phyloP scores from a whole-genome alignment of 1,140 invertebrate species.

The Amphibalanus amphitrite region DNA sequence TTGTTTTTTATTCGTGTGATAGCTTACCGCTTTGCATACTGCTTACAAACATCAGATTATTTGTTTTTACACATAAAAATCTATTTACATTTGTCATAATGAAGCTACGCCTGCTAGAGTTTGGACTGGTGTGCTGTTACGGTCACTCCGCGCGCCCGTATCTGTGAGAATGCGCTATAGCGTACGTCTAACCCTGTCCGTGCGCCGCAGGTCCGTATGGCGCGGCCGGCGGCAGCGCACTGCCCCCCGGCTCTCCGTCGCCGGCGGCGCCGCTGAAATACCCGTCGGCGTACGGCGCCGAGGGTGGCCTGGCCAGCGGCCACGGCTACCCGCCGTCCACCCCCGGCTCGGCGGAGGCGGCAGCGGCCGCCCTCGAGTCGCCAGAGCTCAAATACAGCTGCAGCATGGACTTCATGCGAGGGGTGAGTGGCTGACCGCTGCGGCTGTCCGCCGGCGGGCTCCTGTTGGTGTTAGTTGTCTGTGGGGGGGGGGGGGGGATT shows the following conservation, averaged over 20 bases:
- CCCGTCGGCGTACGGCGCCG: slow-evolving; percentile 35
- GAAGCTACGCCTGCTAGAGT: no score
- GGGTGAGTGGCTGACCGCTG: slow-evolving; percentile 28
- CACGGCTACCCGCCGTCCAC: slow-evolving; percentile 21
- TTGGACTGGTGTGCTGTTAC: no score
- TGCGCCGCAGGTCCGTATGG: background rate
- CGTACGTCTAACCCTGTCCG: slow-evolving; percentile 18
- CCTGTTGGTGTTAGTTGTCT: no score
- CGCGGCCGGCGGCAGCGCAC: background rate
- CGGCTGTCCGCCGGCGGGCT: no score
- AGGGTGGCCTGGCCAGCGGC: slow-evolving; percentile 21
- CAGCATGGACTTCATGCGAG: slow-evolving; percentile 46
- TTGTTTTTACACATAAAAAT: no score
- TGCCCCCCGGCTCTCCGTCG: slow-evolving; percentile 20
- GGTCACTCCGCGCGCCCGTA: no score
- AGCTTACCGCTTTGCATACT: no score
- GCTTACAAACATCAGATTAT: no score
- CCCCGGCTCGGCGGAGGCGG: slow-evolving; percentile 18
- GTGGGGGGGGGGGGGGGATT: no score
- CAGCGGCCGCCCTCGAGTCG: slow-evolving; percentile 27
- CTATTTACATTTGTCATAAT: no score
- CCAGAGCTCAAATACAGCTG: slow-evolving; percentile 52
- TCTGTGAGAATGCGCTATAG: no score
- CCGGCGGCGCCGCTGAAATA: slow-evolving; percentile 32
- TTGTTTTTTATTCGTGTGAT: no score